phyloP scores from a whole-genome alignment of 1,140 invertebrate genomes.

The Bombus pyrosoma region DNA sequence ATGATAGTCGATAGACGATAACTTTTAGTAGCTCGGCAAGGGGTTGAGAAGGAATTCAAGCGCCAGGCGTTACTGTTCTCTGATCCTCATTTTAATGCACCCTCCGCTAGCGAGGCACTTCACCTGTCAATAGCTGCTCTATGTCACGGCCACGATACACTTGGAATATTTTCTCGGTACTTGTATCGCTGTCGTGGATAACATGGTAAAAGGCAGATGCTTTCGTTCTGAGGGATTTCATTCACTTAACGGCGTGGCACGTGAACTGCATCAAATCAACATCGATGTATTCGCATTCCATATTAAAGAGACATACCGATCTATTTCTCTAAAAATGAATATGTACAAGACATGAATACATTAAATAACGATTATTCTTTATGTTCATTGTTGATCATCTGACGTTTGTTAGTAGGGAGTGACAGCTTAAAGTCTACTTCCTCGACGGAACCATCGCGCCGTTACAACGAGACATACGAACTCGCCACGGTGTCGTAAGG shows the following conservation, averaged over 20 bases:
- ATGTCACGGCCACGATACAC: background rate
- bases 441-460: no score
- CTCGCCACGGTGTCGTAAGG: background rate
- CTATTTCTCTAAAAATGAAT: no score
- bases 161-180: background rate
- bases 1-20: constrained; percentile 10
- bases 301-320: no score
- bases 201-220: no score
- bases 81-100: constrained; percentile 25
- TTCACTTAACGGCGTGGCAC: background rate
- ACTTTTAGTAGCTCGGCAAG: constrained; percentile 7
- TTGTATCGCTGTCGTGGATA: background rate
- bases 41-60: background rate
- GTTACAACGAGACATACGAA: background rate
- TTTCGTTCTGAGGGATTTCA: background rate
- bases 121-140: background rate
- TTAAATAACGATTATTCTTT: background rate
- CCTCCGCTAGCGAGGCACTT: background rate
- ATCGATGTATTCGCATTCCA: no score
- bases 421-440: background rate
- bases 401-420: background rate
- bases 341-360: no score
- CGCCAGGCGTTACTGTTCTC: background rate
- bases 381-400: background rate
- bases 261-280: background rate